Percentiles rank a stretch among this genome's conserved stretches.
phyloP scores from a whole-genome alignment of 2,113 vertebrate genomes.

The Xenopus borealis region DNA sequence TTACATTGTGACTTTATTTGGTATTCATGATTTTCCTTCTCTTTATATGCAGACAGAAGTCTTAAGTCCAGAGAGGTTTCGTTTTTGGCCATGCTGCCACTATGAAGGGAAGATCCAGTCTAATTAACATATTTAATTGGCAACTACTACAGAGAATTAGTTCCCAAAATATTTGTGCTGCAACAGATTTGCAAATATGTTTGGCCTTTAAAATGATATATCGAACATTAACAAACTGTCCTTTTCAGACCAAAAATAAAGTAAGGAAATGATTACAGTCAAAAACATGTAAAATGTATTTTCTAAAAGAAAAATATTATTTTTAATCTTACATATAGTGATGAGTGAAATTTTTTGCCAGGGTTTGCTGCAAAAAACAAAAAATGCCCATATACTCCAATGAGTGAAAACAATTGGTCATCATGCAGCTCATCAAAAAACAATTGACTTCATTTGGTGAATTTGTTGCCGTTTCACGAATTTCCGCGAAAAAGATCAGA shows the following conservation, averaged over 20 bases:
- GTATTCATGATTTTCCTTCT: background rate
- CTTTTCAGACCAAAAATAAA: background rate
- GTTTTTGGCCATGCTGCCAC: slow-evolving; percentile 23
- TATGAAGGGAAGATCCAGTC: slow-evolving; percentile 34
- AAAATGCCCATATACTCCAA: too few species aligned
- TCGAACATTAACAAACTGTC: slow-evolving; percentile 25
- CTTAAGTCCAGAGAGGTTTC: slow-evolving; percentile 7
- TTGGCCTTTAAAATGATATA: slow-evolving; percentile 41
- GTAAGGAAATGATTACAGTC: too few species aligned
- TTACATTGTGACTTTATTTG: slow-evolving; percentile 8
- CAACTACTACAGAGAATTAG: slow-evolving; percentile 30
- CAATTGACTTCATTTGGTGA: too few species aligned
- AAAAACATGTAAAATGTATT: too few species aligned
- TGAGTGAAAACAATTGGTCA: too few species aligned
- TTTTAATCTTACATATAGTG: too few species aligned
- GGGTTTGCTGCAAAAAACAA: too few species aligned
- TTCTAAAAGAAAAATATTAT: too few species aligned
- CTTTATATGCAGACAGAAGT: slow-evolving; percentile 16
- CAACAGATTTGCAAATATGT: slow-evolving; percentile 37
- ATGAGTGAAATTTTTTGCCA: too few species aligned
- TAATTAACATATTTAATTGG: slow-evolving; percentile 45
- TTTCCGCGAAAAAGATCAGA: too few species aligned
- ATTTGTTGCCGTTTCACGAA: too few species aligned
- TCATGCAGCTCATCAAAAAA: too few species aligned
- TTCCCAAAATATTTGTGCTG: slow-evolving; percentile 36